A percentile compares a stretch with the other conserved stretches of the same genome.
phyloP scores from a whole-genome alignment of 2,888 invertebrate genomes.

The Scaptomyza reducta region DNA sequence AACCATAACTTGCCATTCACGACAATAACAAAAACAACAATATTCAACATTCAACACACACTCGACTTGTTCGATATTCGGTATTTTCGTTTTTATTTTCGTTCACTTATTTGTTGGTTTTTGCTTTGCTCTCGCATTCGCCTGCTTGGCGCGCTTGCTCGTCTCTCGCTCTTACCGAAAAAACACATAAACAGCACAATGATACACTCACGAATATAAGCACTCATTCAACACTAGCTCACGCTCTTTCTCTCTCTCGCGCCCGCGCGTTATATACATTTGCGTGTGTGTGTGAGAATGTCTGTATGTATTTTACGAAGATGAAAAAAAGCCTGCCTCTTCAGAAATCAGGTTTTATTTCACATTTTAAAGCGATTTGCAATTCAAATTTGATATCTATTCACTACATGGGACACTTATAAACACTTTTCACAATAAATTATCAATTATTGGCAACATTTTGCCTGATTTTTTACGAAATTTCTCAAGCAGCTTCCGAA shows the following conservation, averaged over 20 bases:
- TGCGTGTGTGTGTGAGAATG: constrained; percentile 40
- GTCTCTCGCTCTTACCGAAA: constrained; percentile 37
- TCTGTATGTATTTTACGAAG: constrained; percentile 69
- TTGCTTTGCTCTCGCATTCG: constrained; percentile 78
- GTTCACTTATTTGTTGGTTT: constrained; percentile 79
- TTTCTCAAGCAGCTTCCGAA: constrained; percentile 55
- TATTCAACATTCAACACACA: constrained; percentile 27
- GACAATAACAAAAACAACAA: constrained; percentile 24
- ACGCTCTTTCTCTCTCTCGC: constrained; percentile 58
- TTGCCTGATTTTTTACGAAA: constrained; percentile 55
- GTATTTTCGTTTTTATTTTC: constrained; percentile 79
- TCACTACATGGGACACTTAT: constrained; percentile 25
- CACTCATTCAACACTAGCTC: constrained; percentile 32
- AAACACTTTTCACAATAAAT: constrained; percentile 61
- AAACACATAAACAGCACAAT: constrained; percentile 50
- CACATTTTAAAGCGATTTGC: constrained; percentile 47
- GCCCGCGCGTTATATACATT: constrained; percentile 67
- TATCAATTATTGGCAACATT: constrained; percentile 62
- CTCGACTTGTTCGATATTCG: constrained; percentile 61
- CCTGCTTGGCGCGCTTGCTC: constrained; percentile 59
- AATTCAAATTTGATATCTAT: constrained; percentile 29
- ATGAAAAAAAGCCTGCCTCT: constrained; percentile 75
- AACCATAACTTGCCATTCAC: constrained; percentile 37
- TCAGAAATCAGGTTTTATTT: constrained; percentile 75
- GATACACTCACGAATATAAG: constrained; percentile 42